phyloP scores from a whole-genome alignment of 2,113 vertebrate species.

The Pterocles orientalis region DNA sequence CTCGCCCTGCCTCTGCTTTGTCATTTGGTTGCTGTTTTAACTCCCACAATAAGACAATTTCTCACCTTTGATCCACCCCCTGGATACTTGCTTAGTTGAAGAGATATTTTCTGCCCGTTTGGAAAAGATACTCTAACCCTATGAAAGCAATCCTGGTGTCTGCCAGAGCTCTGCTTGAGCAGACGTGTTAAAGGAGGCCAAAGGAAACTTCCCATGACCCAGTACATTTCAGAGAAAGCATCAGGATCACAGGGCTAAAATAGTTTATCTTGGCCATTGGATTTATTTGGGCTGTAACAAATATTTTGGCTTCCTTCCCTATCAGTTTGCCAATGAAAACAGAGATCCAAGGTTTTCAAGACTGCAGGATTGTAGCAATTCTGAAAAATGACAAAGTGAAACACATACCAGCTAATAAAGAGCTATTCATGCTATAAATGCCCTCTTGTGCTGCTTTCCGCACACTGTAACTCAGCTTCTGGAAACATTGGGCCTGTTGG shows the following conservation, averaged over 20 bases:
- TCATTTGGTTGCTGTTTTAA: not conserved
- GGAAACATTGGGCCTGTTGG: not conserved
- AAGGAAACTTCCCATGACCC: slow-evolving; percentile 56
- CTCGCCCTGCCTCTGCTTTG: not conserved
- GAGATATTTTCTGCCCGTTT: not conserved
- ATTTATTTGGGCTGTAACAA: slow-evolving; percentile 61
- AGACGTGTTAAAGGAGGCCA: slow-evolving; percentile 7
- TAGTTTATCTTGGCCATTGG: slow-evolving; percentile 63
- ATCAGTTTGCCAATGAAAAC: slow-evolving; percentile 68
- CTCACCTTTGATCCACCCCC: not conserved
- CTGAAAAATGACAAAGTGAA: slow-evolving; percentile 65
- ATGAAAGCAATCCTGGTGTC: not conserved
- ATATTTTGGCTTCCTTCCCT: slow-evolving; percentile 62
- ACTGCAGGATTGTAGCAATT: slow-evolving; percentile 29
- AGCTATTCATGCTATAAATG: slow-evolving; percentile 47
- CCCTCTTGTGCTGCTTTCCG: slow-evolving; percentile 23
- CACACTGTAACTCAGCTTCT: not conserved
- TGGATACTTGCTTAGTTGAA: not conserved
- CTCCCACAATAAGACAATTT: not conserved
- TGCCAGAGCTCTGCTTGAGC: slow-evolving; percentile 11
- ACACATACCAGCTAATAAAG: slow-evolving; percentile 59
- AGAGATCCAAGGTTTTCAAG: slow-evolving; percentile 48
- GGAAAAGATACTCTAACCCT: not conserved
- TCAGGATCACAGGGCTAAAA: slow-evolving; percentile 26
- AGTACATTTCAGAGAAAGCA: slow-evolving; percentile 52